Conservation (phyloP, 2,888 invertebrate genomes). For the Agrilus biguttatus region DNA sequence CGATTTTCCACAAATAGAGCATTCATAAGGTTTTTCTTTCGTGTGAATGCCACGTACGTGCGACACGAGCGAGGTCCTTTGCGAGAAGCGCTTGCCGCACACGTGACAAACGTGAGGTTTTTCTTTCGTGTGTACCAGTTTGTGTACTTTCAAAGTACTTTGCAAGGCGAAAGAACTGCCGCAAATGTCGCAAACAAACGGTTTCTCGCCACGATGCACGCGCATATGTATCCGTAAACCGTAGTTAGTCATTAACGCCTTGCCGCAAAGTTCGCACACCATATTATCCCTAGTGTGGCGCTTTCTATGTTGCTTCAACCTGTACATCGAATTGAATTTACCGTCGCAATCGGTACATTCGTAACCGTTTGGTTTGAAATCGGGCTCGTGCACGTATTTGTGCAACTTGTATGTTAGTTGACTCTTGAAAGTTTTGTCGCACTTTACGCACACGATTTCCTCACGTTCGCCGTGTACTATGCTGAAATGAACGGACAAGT, state of each 20-base stretch:
- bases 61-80: constrained; percentile 34
- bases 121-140: constrained; percentile 20
- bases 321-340: neutral
- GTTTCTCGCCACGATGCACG: constrained; percentile 25
- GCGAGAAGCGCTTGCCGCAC: constrained; percentile 39
- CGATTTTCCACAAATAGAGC: constrained; percentile 13
- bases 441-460: no score
- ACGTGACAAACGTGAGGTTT: constrained; percentile 37
- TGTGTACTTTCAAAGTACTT: constrained; percentile 33
- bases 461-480: no score
- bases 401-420: no score
- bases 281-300: neutral
- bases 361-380: no score
- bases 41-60: constrained; percentile 34
- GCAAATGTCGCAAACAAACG: constrained; percentile 16
- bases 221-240: constrained; percentile 18
- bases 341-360: neutral
- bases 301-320: neutral
- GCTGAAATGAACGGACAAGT: no score
- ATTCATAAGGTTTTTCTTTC: constrained; percentile 8
- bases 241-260: neutral
- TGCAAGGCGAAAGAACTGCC: constrained; percentile 24
- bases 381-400: no score
- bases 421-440: no score
- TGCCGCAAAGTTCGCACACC: neutral